A percentile compares a stretch with the other conserved stretches of the same genome.
Evolutionary conservation across 30 jellyfish, hydroid and myxozoan genomes (phyloP).

Genomic region (Aurelia coerulea): DNA sequence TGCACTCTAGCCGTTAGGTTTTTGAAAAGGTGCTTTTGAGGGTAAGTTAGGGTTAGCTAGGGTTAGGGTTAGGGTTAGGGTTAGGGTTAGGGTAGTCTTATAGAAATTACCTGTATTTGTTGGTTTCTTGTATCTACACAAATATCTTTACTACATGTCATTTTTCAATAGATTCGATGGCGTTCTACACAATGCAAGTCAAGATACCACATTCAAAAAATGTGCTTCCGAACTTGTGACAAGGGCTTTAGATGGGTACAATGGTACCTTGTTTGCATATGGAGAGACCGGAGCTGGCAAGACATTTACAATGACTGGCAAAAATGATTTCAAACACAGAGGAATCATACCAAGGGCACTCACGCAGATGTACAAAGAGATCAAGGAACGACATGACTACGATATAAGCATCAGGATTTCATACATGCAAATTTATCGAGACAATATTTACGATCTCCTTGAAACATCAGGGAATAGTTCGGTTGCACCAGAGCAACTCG

Average conservation of each 20-base stretch:
- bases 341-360: slow-evolving; percentile 95
- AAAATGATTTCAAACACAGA: slow-evolving; percentile 81
- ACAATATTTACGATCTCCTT: slow-evolving; percentile 81
- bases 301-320: slow-evolving; percentile 94
- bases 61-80: too few species aligned
- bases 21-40: too few species aligned
- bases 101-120: too few species aligned
- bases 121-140: too few species aligned
- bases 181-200: slow-evolving; percentile 86
- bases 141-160: too few species aligned
- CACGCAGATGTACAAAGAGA: slow-evolving; percentile 73
- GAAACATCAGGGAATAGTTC: slow-evolving; percentile 14
- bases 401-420: slow-evolving; percentile 77
- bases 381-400: slow-evolving; percentile 65
- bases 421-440: slow-evolving; percentile 91
- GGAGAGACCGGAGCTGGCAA: slow-evolving; percentile 99
- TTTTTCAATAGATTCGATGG: slow-evolving; percentile 82
- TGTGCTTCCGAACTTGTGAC: slow-evolving; percentile 80
- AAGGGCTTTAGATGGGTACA: slow-evolving; percentile 87
- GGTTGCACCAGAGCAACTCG: slow-evolving; percentile 33
- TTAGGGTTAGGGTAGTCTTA: too few species aligned
- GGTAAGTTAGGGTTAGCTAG: too few species aligned
- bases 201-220: slow-evolving; percentile 68
- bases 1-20: too few species aligned
- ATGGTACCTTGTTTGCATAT: slow-evolving; percentile 87